These are phyloP conservation scores for Ectropis grisescens DNA, from an alignment of 1,140 invertebrate species.

Conservation along the genomic window DNA sequence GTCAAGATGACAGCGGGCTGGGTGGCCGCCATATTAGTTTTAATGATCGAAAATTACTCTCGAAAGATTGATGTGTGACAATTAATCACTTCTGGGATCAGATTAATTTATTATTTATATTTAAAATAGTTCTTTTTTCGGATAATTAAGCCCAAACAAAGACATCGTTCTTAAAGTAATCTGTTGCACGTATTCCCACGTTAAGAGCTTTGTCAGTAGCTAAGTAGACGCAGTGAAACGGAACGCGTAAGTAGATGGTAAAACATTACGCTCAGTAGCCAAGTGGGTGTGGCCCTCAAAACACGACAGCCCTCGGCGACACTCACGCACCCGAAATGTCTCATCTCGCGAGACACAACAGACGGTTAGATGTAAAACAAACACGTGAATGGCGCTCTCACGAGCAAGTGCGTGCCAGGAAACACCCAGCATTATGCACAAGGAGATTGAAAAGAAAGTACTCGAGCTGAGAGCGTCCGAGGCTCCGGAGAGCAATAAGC, in stretches of 20 bases:
- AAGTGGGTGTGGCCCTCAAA: slow-evolving; percentile 42
- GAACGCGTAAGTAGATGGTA: too few relatives aligned
- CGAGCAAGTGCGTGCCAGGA: slow-evolving; percentile 45
- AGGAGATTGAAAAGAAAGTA: slow-evolving; percentile 60
- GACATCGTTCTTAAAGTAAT: too few relatives aligned
- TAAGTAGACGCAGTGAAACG: too few relatives aligned
- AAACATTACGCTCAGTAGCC: slow-evolving; percentile 27
- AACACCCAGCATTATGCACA: slow-evolving; percentile 56
- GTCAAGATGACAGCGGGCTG: slow-evolving; percentile 41
- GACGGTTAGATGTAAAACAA: slow-evolving; percentile 56
- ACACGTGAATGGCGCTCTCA: slow-evolving; percentile 46
- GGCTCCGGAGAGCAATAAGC: slow-evolving; percentile 52
- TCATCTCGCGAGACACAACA: slow-evolving; percentile 40
- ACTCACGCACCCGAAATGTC: slow-evolving; percentile 45
- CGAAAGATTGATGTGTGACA: too few relatives aligned
- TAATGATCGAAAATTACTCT: slow-evolving; percentile 19
- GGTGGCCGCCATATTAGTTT: slow-evolving; percentile 41
- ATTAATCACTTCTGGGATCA: too few relatives aligned
- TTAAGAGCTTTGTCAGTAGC: too few relatives aligned
- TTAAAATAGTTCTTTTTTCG: too few relatives aligned
- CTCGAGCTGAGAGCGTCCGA: slow-evolving; percentile 53
- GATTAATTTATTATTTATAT: too few relatives aligned
- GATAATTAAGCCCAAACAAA: too few relatives aligned
- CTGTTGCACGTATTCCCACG: too few relatives aligned
- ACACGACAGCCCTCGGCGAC: slow-evolving; percentile 26